Conservation (phyloP, 1,140 invertebrate species). For the Belonocnema kinseyi region DNA sequence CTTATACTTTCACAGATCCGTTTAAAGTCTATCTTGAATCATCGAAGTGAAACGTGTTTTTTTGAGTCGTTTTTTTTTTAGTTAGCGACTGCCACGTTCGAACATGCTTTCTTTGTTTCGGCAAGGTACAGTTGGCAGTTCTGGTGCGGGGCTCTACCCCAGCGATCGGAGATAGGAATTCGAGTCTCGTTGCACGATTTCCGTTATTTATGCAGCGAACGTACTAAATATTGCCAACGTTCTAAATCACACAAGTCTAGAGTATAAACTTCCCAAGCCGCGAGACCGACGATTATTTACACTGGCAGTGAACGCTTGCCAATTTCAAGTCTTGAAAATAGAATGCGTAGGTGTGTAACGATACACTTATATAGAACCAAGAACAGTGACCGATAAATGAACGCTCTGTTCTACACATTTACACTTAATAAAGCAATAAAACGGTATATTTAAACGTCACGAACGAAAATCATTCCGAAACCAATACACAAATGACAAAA, state of each 20-base stretch:
- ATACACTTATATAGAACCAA: slow-evolving; percentile 11
- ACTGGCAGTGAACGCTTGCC: slow-evolving; percentile 19
- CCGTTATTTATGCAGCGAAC: slow-evolving; percentile 45
- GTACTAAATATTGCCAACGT: slow-evolving; percentile 30
- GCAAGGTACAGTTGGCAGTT: neutral
- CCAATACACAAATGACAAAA: neutral
- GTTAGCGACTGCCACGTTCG: neutral
- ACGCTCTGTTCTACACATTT: slow-evolving; percentile 14
- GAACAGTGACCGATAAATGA: slow-evolving; percentile 20
- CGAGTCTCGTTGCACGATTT: slow-evolving; percentile 41
- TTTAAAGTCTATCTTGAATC: neutral
- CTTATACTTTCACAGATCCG: neutral
- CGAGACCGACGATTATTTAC: slow-evolving; percentile 30
- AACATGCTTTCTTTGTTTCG: slow-evolving; percentile 27
- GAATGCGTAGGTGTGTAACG: slow-evolving; percentile 21
- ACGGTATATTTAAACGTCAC: neutral
- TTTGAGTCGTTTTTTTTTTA: neutral
- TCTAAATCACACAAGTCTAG: slow-evolving; percentile 22
- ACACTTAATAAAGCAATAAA: slow-evolving; percentile 7
- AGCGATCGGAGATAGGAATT: slow-evolving; percentile 22
- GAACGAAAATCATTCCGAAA: neutral
- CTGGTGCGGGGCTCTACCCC: neutral
- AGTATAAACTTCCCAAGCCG: slow-evolving; percentile 31
- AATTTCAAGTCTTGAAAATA: slow-evolving; percentile 30
- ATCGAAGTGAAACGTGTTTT: neutral